Conservation (phyloP, 2,797 vertebrate species). For the Nyctibius grandis region DNA sequence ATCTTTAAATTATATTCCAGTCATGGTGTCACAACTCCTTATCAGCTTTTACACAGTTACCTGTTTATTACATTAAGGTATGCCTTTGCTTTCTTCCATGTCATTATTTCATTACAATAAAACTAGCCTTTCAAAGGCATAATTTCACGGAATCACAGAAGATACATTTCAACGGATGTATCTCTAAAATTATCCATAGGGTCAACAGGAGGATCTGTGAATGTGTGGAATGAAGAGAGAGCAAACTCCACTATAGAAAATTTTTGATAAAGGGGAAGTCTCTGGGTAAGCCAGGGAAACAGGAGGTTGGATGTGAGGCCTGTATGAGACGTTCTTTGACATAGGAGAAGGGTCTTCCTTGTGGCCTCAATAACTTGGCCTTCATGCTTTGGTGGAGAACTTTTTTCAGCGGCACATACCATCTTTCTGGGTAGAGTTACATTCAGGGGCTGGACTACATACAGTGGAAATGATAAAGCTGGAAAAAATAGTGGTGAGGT, state of each 20-base stretch:
- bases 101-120: neutral
- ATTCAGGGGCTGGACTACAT: neutral
- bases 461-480: neutral
- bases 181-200: neutral
- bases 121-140: neutral
- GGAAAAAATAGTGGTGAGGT: neutral
- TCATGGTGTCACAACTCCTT: neutral
- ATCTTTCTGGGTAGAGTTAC: neutral
- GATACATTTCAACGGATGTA: neutral
- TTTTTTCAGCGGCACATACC: neutral
- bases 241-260: neutral
- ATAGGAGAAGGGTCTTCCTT: neutral
- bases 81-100: neutral
- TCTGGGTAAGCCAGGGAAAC: neutral
- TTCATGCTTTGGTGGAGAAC: neutral
- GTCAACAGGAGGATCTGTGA: neutral
- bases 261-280: neutral
- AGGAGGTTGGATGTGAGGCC: neutral
- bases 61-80: neutral
- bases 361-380: neutral
- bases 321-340: neutral
- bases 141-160: neutral
- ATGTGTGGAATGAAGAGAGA: neutral
- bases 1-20: neutral
- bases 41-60: neutral